Base-by-base conservation (phyloP, 2,888 invertebrate genomes). In the Asteroscopus sphinx region DNA sequence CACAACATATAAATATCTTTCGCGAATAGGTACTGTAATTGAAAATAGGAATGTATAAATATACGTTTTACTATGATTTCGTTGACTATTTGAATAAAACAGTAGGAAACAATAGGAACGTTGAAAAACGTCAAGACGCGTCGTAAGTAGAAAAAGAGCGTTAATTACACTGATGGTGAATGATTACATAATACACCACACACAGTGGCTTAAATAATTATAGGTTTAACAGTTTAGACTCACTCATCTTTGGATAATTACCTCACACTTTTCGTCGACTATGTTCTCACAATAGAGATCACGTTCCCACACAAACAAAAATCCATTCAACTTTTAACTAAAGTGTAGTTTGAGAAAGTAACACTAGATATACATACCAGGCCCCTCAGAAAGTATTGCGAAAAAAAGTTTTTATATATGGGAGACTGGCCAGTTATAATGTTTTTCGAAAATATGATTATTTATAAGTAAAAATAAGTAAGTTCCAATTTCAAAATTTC, bases 1-100 rank as follows among this genome's bases (percentile, higher is more conserved):
- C 66, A 69, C 46, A 76, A 77, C 66, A 69, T 45, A 66, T 48
- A 52, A 16, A 55, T 28, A 49, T 37, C 33, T 28, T 41, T 28
- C 40, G 54, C 54, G 70, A 45, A 69, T 44, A n/a, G n/a, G n/a
- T n/a, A 42, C 37, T 42, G 46, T 36, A 42, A 63, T 39, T 64
- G 36, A 44, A 36, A 47, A 33, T 41, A 39, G 9, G 13, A 58
- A 61, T 35, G 46, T 46, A 62, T 47, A 7, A 52, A 69, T 47
- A 48, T 32, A 36, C 40, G 64, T 49, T 26, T n/a, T 25, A 17
- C 7, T 25, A 37, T 51, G 30, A 32, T 25, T 30, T 51, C 44
- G 49, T 49, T 35, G 26, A 63, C 21, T 21, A 21, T 21, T 21
- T 21, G 4, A 21, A 3, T 21, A 21, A 37, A 36, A 54, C 13